Percentiles rank a stretch among this genome's conserved stretches.
phyloP scores from a whole-genome alignment of 2,113 vertebrate species.

The Vulpes ferrilata region DNA sequence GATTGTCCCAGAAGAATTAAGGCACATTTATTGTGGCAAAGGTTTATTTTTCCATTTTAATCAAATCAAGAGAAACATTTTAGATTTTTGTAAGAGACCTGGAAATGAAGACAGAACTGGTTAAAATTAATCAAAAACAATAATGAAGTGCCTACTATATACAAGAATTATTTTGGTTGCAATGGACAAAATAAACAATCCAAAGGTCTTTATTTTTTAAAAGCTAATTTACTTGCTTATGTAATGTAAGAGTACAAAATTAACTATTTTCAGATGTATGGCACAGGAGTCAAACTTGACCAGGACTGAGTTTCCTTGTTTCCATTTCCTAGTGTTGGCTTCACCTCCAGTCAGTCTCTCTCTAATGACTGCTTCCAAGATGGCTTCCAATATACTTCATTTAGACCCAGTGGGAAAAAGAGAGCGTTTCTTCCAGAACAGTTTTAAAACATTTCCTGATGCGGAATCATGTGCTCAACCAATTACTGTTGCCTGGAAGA shows the following conservation, averaged over 20 bases:
- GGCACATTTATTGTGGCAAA: background rate
- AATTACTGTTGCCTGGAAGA: background rate
- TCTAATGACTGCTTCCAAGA: background rate
- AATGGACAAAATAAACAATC: background rate
- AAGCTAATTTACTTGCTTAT: background rate
- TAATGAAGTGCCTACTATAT: background rate
- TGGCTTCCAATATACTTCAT: background rate
- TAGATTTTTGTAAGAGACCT: background rate
- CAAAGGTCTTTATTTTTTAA: background rate
- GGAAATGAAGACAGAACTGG: background rate
- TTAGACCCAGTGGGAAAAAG: background rate
- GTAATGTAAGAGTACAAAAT: background rate
- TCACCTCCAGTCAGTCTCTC: too few relatives aligned
- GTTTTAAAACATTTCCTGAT: background rate
- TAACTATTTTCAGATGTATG: background rate
- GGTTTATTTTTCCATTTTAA: background rate
- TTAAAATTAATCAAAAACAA: background rate
- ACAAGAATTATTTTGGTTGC: background rate
- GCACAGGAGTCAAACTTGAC: background rate
- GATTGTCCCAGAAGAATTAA: background rate
- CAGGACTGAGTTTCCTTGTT: background rate
- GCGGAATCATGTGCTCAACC: background rate
- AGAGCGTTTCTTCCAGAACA: background rate
- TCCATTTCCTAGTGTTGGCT: background rate
- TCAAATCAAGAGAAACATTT: background rate